A percentile compares a stretch with the other conserved stretches of the same genome.
Conservation (phyloP, 1,140 invertebrate species). For the Calosoma granatense region DNA sequence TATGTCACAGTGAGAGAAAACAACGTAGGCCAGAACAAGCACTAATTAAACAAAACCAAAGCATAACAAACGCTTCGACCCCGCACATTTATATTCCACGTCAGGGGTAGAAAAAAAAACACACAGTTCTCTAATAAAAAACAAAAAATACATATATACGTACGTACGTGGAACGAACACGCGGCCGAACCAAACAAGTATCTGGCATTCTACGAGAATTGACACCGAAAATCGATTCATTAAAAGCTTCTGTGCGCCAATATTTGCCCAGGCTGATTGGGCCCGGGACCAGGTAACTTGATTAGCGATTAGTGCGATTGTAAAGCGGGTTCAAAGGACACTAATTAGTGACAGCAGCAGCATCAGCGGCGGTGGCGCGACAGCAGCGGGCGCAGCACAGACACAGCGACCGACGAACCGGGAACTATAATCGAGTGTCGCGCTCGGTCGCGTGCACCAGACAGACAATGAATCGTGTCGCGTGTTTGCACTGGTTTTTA, state of each 20-base stretch:
- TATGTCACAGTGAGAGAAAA: neutral
- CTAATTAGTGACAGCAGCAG: slow-evolving; percentile 25
- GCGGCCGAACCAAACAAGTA: neutral
- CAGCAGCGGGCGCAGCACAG: neutral
- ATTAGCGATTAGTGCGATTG: slow-evolving; percentile 33
- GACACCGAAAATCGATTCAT: slow-evolving; percentile 31
- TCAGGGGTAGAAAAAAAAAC: neutral
- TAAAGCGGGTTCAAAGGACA: slow-evolving; percentile 30
- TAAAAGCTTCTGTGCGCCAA: slow-evolving; percentile 23
- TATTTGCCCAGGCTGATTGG: slow-evolving; percentile 32
- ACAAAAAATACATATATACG: slow-evolving; percentile 12
- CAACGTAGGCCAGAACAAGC: neutral
- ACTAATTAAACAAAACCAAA: slow-evolving; percentile 5
- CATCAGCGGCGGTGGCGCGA: neutral
- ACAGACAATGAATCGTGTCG: slow-evolving; percentile 9
- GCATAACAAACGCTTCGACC: neutral
- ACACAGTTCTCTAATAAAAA: too few species aligned
- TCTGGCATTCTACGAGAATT: slow-evolving; percentile 1
- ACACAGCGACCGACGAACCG: slow-evolving; percentile 10
- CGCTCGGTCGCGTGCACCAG: slow-evolving; percentile 21
- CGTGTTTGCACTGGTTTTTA: slow-evolving; percentile 12
- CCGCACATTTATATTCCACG: slow-evolving; percentile 17
- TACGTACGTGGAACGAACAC: neutral
- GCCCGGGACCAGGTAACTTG: slow-evolving; percentile 29
- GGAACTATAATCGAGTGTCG: slow-evolving; percentile 24